phyloP scores from a whole-genome alignment of 2,888 invertebrate species.

The Seira ritae region DNA sequence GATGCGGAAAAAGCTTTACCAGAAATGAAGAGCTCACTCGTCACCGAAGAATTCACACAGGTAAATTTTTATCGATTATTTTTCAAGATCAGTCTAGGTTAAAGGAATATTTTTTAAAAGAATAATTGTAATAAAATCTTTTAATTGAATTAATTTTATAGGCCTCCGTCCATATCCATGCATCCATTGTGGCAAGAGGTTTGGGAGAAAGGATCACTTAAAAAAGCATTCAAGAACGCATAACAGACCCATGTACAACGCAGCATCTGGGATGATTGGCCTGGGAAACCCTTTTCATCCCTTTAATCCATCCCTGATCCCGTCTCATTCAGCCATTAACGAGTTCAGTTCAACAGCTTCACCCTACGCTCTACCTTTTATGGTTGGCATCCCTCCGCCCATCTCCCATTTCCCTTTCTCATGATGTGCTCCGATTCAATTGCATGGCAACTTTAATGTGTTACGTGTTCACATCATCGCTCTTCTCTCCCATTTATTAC shows the following conservation, averaged over 20 bases:
- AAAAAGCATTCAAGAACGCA: constrained; percentile 96
- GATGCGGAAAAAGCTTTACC: constrained; percentile 93
- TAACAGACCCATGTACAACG: constrained; percentile 73
- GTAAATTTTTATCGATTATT: constrained; percentile 45
- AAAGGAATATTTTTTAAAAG: neutral
- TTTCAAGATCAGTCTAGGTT: neutral
- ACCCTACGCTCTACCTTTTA: constrained; percentile 68
- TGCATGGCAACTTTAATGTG: constrained; percentile 20
- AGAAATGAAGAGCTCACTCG: constrained; percentile 93
- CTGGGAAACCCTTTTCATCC: constrained; percentile 72
- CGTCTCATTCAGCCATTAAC: constrained; percentile 64
- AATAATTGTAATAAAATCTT: neutral
- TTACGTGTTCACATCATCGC: neutral
- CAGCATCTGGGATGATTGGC: constrained; percentile 70
- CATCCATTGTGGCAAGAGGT: constrained; percentile 91
- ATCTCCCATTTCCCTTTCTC: constrained; percentile 65
- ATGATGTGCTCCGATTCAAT: constrained; percentile 58
- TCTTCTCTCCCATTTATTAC: neutral
- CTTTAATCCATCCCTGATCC: constrained; percentile 72
- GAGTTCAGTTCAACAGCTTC: constrained; percentile 59
- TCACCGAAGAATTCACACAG: constrained; percentile 93
- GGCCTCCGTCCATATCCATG: constrained; percentile 90
- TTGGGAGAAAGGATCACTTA: constrained; percentile 94
- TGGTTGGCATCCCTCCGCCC: constrained; percentile 69
- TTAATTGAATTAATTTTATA: constrained; percentile 35